Conservation (phyloP, 1,140 invertebrate species). For the Euura saliciscinereae region DNA sequence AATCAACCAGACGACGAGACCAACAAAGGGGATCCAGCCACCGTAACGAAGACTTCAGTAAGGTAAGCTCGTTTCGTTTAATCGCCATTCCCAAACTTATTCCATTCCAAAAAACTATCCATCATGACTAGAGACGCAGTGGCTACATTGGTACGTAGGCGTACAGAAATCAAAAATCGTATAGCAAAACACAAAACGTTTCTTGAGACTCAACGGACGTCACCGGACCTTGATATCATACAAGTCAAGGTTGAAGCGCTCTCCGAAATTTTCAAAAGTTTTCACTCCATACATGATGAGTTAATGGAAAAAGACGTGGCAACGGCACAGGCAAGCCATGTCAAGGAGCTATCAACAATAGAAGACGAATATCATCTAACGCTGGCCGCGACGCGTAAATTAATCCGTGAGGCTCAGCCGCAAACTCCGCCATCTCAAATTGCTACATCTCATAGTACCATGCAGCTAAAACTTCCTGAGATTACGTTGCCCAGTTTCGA, state of each 20-base stretch:
- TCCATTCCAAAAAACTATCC: not conserved
- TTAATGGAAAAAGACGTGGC: not conserved
- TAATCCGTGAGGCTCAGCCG: not conserved
- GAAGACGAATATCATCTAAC: not conserved
- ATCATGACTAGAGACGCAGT: not conserved
- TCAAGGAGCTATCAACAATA: not conserved
- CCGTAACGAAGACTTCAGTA: not conserved
- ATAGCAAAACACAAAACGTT: not conserved
- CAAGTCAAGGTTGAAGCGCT: not conserved
- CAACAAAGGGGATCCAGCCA: no score
- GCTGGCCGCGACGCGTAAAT: not conserved
- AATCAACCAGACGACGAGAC: no score
- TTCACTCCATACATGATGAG: no score
- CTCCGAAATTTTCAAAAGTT: not conserved
- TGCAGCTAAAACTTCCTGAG: not conserved
- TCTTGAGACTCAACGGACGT: not conserved
- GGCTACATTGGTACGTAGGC: not conserved
- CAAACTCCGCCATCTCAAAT: not conserved
- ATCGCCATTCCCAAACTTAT: not conserved
- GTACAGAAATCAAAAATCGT: not conserved
- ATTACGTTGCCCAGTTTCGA: constrained; percentile 33
- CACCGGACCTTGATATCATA: not conserved
- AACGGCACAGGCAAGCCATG: not conserved
- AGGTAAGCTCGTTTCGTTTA: not conserved
- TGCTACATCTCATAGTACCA: not conserved